Evolutionary conservation across 2,888 invertebrate genomes (phyloP), one percentile per base, ranked within the genome.

Genomic region (Argyresthia goedartella): DNA sequence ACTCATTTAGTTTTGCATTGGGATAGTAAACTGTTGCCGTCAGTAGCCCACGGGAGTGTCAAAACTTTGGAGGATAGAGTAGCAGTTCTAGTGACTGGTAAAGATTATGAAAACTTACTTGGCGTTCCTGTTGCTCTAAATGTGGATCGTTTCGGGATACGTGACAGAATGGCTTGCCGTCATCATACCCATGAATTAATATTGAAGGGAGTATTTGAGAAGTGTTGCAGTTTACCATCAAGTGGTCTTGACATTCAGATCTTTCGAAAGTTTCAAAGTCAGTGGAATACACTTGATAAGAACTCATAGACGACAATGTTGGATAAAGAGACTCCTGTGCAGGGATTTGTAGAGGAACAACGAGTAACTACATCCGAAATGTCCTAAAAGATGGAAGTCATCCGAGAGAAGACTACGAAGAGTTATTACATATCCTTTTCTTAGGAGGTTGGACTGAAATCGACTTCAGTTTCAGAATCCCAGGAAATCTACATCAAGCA

Each of bases 101-200:
- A n/a, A n/a, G n/a, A n/a, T n/a, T n/a, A n/a, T n/a, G n/a, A n/a
- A n/a, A n/a, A n/a, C n/a, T n/a, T n/a, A n/a, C n/a, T n/a, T n/a
- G n/a, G n/a, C n/a, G n/a, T n/a, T n/a, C n/a, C n/a, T n/a, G n/a
- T n/a, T n/a, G n/a, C n/a, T n/a, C n/a, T n/a, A n/a, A n/a, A 52
- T 44, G 45, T 45, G 45, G 45, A 51, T 16, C 39, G 45, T 36
- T 51, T 44, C 49, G 8, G 36, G 15, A 13, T 47, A 15, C 47
- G 39, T 14, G 10, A 34, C n/a, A 41, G 43, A n/a, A 35, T 45
- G 14, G 45, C 45, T 45, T 45, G 45, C 16, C 45, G 45, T 45
- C 45, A 45, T 15, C 25, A 16, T 11, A 45, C 45, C 7, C n/a
- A 45, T 15, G 45, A 45, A 45, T 16, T 45, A 45, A 45, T 45